Evolutionary conservation across 2,113 vertebrate genomes (phyloP).

Genomic region (Neogale vison): DNA sequence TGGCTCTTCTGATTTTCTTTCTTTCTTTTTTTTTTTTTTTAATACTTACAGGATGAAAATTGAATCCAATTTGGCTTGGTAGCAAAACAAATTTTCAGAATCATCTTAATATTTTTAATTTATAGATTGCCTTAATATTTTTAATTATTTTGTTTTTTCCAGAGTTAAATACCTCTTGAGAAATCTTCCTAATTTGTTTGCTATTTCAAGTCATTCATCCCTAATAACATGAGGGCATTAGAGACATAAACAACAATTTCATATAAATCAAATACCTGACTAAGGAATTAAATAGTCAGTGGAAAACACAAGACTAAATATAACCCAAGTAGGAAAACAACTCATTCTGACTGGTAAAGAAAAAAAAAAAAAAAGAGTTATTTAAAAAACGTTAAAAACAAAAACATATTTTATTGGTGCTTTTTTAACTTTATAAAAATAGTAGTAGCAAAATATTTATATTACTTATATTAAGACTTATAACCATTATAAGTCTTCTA

Average conservation of each 20-base stretch:
- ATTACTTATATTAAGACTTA: too few species aligned
- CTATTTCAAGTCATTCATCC: conserved; percentile 8
- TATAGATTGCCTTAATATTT: background rate
- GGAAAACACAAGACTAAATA: background rate
- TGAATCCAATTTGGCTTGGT: background rate
- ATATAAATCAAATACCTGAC: background rate
- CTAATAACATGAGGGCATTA: background rate
- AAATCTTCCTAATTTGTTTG: conserved; percentile 3
- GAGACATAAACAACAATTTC: conserved; percentile 5
- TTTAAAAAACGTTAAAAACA: background rate
- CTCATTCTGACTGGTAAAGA: background rate
- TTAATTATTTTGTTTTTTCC: background rate
- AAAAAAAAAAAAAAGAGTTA: background rate
- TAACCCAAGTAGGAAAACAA: background rate
- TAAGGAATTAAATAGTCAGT: background rate
- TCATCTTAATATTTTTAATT: background rate
- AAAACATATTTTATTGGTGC: background rate
- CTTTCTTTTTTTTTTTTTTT: background rate
- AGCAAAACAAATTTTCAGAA: background rate
- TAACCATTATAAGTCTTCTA: background rate
- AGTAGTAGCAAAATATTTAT: background rate
- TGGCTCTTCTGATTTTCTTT: background rate
- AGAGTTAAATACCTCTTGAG: background rate
- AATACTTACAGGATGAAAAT: background rate
- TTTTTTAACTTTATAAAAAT: background rate